These are phyloP conservation scores for Urechis unicinctus DNA, from an alignment of 2,888 invertebrate species.

Conservation along the genomic window DNA sequence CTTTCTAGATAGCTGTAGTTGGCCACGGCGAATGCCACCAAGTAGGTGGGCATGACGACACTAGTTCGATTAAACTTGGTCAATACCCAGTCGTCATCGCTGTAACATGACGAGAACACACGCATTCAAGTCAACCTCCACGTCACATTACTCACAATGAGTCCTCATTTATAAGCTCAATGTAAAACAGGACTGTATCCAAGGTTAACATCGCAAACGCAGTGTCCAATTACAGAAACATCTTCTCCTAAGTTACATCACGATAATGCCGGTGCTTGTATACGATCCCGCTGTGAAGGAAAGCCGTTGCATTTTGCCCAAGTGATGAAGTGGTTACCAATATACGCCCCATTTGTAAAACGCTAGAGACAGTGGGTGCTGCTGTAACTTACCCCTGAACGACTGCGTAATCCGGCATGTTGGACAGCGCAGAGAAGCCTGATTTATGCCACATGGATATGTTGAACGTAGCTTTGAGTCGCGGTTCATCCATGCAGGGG, in stretches of 20 bases:
- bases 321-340: too few species aligned
- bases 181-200: too few species aligned
- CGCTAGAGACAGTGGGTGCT: too few species aligned
- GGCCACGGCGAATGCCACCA: slow-evolving; percentile 4
- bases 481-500: slow-evolving; percentile 8
- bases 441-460: not conserved
- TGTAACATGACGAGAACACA: not conserved
- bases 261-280: too few species aligned
- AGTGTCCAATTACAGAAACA: not conserved
- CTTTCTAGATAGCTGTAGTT: slow-evolving; percentile 1
- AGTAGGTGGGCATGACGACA: slow-evolving; percentile 5
- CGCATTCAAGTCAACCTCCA: too few species aligned
- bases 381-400: not conserved
- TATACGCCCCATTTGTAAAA: too few species aligned
- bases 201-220: too few species aligned
- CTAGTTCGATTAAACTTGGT: not conserved
- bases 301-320: too few species aligned
- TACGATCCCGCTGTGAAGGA: too few species aligned
- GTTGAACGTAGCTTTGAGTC: slow-evolving; percentile 1
- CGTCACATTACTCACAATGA: too few species aligned
- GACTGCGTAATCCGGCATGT: not conserved
- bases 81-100: slow-evolving; percentile 2
- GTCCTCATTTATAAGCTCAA: too few species aligned
- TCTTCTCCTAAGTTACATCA: not conserved
- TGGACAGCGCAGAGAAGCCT: slow-evolving; percentile 1